phyloP scores from a whole-genome alignment of 1,140 invertebrate genomes.

The Dendrolimus punctatus region DNA sequence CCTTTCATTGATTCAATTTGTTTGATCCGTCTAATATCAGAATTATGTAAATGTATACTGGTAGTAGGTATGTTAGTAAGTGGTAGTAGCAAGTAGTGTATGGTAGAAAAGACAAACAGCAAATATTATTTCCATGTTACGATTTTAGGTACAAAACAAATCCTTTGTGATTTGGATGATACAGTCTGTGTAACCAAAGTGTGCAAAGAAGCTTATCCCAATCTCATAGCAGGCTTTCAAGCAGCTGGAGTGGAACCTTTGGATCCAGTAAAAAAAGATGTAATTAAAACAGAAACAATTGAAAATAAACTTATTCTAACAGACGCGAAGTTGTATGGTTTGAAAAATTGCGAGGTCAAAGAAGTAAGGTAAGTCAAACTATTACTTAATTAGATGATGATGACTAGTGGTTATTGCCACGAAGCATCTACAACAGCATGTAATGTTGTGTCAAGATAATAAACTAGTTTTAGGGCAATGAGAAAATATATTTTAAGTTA shows the following conservation, averaged over 20 bases:
- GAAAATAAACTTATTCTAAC: slow-evolving; percentile 1
- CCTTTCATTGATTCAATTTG: no score
- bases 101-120: no score
- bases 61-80: no score
- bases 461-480: no score
- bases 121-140: neutral
- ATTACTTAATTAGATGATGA: neutral
- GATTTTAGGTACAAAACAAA: slow-evolving; percentile 6
- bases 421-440: no score
- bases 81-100: no score
- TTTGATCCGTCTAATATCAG: no score
- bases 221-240: slow-evolving; percentile 12
- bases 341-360: slow-evolving; percentile 6
- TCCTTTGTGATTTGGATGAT: slow-evolving; percentile 16
- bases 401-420: neutral
- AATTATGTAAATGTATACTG: no score
- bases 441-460: no score
- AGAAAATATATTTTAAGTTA: no score
- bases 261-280: slow-evolving; percentile 11
- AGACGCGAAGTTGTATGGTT: neutral
- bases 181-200: slow-evolving; percentile 12
- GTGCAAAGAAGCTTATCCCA: slow-evolving; percentile 1
- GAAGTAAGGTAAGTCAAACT: slow-evolving; percentile 2
- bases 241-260: slow-evolving; percentile 7
- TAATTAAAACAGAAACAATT: slow-evolving; percentile 2